Evolutionary conservation across 64 coral and sea anemone genomes (phyloP).

Genomic region (Porites australiensis): DNA sequence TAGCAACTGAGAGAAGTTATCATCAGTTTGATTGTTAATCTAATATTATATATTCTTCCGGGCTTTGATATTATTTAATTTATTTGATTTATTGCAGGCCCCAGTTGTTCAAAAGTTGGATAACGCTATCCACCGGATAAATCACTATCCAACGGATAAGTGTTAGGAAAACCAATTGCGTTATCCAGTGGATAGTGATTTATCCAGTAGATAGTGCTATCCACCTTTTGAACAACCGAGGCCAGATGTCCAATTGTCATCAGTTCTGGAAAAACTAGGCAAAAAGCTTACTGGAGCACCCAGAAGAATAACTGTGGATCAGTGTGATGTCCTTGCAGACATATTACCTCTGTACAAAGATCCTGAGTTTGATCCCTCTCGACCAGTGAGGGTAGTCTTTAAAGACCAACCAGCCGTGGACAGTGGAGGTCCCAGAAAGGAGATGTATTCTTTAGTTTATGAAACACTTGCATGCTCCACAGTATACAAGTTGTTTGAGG

Average conservation of each 20-base stretch:
- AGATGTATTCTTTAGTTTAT: slow-evolving; percentile 34
- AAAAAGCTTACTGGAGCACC: slow-evolving; percentile 13
- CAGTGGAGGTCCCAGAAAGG: slow-evolving; percentile 26
- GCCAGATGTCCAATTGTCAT: not conserved
- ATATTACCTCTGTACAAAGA: slow-evolving; percentile 10
- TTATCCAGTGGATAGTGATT: no score
- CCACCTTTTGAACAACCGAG: no score
- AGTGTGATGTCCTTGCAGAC: slow-evolving; percentile 11
- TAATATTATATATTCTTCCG: not conserved
- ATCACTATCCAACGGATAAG: no score
- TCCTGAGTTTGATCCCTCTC: not conserved
- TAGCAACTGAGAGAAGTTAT: not conserved
- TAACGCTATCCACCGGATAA: no score
- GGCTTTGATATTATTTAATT: not conserved
- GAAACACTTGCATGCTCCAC: slow-evolving; percentile 2
- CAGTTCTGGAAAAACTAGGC: slow-evolving; percentile 3
- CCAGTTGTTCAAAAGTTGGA: no score
- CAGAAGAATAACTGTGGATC: slow-evolving; percentile 21
- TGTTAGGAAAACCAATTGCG: no score
- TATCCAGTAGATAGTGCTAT: no score
- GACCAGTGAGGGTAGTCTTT: slow-evolving; percentile 37
- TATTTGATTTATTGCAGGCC: not conserved
- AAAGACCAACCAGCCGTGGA: slow-evolving; percentile 55
- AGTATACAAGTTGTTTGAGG: slow-evolving; percentile 44
- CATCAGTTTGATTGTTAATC: not conserved